Evolutionary conservation across 1,140 invertebrate species (phyloP), one percentile per base, ranked within the genome.

Genomic region (Drosophila obscura): DNA sequence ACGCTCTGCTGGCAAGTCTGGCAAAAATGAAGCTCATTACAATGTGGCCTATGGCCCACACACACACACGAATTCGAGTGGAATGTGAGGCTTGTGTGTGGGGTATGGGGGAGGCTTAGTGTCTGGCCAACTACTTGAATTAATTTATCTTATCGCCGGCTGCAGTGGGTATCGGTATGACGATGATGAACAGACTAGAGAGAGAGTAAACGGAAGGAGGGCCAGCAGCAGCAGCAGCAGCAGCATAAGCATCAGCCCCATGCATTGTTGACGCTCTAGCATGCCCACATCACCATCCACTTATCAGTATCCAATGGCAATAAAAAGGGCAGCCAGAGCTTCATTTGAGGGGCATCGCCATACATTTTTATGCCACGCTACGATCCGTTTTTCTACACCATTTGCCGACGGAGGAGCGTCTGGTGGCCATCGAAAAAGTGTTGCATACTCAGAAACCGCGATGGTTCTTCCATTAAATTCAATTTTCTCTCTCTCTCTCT

Each of bases 261-360:
- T 78, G 82, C 81, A 73, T 87, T 85, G 77, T 81, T 87, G 82
- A 78, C 69, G 77, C 76, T 85, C 74, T 68, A 85, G 82, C 81
- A 39, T 39, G 4, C 8, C 31, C 22, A 3, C 22, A 2, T 7
- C 5, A 1, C 26, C 26, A 28, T 81, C 82, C 78, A 85, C 81
- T 85, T 85, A 85, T 84, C 72, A 73, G 78, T 67, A 73, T 80
- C 35, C 65, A 82, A 66, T 69, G 63, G 52, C 77, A 71, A 77
- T 68, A 77, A 71, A 69, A 69, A 43, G 43, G 64, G 46, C 73
- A 68, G 26, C 45, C 49, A 41, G 35, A 67, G 68, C 77, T 80
- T 82, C 74, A 81, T 84, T 81, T 71, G 53, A 60, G 77, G 50
- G 77, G 4, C 11, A 13, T 1, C 35, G n/a, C n/a, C 74, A 78